A percentile compares a stretch with the other conserved stretches of the same genome.
Evolutionary conservation across 2,888 invertebrate genomes (phyloP).

Genomic region (Harpalus rubripes): DNA sequence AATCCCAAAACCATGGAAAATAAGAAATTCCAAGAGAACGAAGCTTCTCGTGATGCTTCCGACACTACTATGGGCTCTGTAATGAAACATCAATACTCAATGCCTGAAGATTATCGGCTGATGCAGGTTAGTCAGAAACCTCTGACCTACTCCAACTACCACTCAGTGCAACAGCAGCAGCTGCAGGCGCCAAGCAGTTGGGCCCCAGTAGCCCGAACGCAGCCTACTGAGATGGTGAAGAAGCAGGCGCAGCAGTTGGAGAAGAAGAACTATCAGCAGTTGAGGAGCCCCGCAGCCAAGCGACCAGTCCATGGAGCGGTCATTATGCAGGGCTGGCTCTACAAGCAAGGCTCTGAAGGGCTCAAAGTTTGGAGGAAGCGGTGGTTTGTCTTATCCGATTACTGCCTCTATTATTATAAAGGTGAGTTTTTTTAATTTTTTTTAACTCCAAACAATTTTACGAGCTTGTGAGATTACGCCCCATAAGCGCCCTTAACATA

Average conservation of each 20-base stretch:
- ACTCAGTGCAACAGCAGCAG: slow-evolving; percentile 75
- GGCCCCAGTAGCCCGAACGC: neutral
- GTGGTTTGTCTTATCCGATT: slow-evolving; percentile 96
- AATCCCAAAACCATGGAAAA: slow-evolving; percentile 76
- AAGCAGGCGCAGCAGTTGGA: slow-evolving; percentile 19
- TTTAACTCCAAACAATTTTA: neutral
- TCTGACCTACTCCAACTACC: slow-evolving; percentile 77
- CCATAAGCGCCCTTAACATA: neutral
- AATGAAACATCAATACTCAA: slow-evolving; percentile 69
- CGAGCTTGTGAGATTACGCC: neutral
- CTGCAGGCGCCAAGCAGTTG: slow-evolving; percentile 73
- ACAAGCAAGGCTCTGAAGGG: slow-evolving; percentile 95
- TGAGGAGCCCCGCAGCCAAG: slow-evolving; percentile 91
- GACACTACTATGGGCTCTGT: slow-evolving; percentile 72
- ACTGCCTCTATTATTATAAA: slow-evolving; percentile 96
- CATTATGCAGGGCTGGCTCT: slow-evolving; percentile 92
- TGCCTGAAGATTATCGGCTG: slow-evolving; percentile 79
- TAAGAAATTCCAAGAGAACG: slow-evolving; percentile 72
- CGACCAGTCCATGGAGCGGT: slow-evolving; percentile 91
- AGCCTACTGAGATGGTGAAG: neutral
- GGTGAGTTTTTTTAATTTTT: slow-evolving; percentile 79
- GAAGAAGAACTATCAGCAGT: slow-evolving; percentile 78
- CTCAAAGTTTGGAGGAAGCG: slow-evolving; percentile 96
- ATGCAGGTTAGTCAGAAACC: slow-evolving; percentile 80
- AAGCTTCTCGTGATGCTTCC: slow-evolving; percentile 73